Conservation (phyloP, 2,888 invertebrate species). For the Acleris emargana region DNA sequence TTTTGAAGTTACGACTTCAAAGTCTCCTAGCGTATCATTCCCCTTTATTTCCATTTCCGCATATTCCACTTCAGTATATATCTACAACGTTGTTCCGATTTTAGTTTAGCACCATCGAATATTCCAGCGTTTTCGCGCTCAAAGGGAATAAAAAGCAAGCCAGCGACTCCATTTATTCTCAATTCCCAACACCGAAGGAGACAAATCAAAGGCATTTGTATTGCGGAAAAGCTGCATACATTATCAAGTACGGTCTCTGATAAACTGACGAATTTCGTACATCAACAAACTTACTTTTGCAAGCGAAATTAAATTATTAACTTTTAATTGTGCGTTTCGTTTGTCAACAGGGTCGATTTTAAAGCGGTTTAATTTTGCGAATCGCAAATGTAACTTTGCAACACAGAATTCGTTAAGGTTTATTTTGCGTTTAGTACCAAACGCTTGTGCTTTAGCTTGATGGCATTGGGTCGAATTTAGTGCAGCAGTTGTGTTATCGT, state of each 20-base stretch:
- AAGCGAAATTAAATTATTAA: slow-evolving; percentile 20
- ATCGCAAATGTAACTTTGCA: slow-evolving; percentile 9
- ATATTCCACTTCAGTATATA: neutral
- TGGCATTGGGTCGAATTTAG: slow-evolving; percentile 39
- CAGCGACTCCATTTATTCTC: slow-evolving; percentile 36
- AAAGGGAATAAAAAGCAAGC: slow-evolving; percentile 8
- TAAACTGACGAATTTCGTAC: slow-evolving; percentile 54
- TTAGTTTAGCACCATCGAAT: slow-evolving; percentile 3
- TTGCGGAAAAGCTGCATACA: slow-evolving; percentile 61
- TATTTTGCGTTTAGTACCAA: neutral
- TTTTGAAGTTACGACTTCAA: no score
- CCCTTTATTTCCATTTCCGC: neutral
- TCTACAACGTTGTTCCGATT: neutral
- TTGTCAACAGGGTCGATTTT: slow-evolving; percentile 21
- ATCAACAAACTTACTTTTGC: slow-evolving; percentile 36
- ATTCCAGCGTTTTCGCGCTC: neutral
- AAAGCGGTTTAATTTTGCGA: neutral
- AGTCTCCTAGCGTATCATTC: neutral
- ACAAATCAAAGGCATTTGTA: slow-evolving; percentile 68
- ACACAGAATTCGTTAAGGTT: slow-evolving; percentile 8
- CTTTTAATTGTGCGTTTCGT: neutral
- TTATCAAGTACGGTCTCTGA: slow-evolving; percentile 57
- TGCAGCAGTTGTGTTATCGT: neutral
- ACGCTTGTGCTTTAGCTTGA: slow-evolving; percentile 17
- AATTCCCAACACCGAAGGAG: slow-evolving; percentile 43